Evolutionary conservation across 2,113 vertebrate species (phyloP).

Genomic region (Gadus macrocephalus): DNA sequence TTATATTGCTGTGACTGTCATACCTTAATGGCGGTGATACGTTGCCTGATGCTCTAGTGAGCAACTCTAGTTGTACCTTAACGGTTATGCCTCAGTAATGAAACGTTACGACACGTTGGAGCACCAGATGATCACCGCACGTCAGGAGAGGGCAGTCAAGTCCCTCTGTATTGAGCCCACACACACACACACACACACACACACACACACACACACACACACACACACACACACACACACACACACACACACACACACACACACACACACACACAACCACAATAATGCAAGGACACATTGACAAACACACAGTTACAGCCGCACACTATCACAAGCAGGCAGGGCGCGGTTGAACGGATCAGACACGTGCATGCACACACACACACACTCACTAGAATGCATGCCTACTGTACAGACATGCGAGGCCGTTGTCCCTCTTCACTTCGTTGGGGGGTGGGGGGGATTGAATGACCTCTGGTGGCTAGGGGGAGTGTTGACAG

Average conservation of each 20-base stretch:
- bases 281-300: too few species aligned
- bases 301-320: too few species aligned
- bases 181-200: constrained; percentile 4
- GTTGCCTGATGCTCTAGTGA: too few species aligned
- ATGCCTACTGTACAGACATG: too few species aligned
- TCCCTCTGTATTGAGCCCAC: constrained; percentile 18
- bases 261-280: constrained; percentile 13
- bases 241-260: constrained; percentile 7
- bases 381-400: background rate
- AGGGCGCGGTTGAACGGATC: too few species aligned
- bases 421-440: constrained; percentile 28
- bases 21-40: too few species aligned
- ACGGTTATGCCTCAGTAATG: constrained; percentile 27
- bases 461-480: too few species aligned
- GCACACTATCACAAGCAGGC: too few species aligned
- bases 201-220: constrained; percentile 12
- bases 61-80: too few species aligned
- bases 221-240: constrained; percentile 15
- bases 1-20: too few species aligned
- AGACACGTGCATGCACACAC: background rate
- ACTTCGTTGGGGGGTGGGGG: constrained; percentile 16
- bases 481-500: too few species aligned
- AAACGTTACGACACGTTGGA: constrained; percentile 30
- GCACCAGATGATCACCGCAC: constrained; percentile 34
- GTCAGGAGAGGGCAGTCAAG: constrained; percentile 59